A percentile compares a stretch with the other conserved stretches of the same genome.
Evolutionary conservation across 2,113 vertebrate genomes (phyloP).

Genomic region (Oncorhynchus mykiss): DNA sequence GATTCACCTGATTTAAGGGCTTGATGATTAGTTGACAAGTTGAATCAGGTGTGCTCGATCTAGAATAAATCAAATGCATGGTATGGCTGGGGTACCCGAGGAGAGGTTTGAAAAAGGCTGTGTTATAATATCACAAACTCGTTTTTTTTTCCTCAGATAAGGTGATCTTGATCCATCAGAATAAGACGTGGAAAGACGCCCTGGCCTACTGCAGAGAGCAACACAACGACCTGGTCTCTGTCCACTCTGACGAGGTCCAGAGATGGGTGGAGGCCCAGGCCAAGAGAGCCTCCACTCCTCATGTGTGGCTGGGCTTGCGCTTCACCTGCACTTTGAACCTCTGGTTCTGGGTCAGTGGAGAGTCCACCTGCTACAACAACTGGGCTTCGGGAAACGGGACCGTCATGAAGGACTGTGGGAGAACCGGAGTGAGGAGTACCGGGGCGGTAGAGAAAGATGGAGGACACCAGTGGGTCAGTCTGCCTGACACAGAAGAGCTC

Average conservation of each 20-base stretch:
- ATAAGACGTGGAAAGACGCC: constrained; percentile 10
- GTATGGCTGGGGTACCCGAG: no score
- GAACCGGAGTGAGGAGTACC: no score
- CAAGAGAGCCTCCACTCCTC: background rate
- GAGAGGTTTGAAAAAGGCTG: no score
- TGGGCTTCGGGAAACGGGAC: background rate
- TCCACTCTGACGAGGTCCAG: background rate
- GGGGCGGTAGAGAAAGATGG: no score
- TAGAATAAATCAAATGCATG: no score
- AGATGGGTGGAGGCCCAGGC: background rate
- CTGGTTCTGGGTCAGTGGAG: background rate
- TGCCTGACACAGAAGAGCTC: no score
- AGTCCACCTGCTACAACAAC: background rate
- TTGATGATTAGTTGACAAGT: no score
- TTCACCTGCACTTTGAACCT: background rate
- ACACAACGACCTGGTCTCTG: background rate
- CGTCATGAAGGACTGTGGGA: background rate
- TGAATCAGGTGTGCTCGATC: no score
- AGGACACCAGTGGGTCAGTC: no score
- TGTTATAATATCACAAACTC: no score
- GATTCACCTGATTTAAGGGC: no score
- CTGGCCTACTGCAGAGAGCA: constrained; percentile 3
- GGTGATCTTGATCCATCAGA: background rate
- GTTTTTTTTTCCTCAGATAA: background rate
- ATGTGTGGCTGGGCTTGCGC: constrained; percentile 13